These are phyloP conservation scores for Callopanchax toddi DNA, from an alignment of 2,113 vertebrate species.

Conservation along the genomic window DNA sequence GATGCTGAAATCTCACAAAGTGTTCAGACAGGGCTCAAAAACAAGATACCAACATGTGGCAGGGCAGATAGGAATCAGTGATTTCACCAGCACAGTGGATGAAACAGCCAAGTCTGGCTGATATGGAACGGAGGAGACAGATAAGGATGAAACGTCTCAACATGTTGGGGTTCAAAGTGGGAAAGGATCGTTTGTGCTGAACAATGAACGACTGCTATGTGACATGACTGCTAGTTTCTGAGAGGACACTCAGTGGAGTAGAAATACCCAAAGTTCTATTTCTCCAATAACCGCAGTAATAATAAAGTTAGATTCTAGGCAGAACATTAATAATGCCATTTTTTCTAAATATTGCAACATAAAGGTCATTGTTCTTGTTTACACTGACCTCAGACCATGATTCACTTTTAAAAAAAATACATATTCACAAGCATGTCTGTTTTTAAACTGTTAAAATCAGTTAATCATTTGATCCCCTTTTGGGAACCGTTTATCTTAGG, in stretches of 20 bases:
- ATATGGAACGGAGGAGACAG: conserved; percentile 29
- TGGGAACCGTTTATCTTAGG: conserved; percentile 4
- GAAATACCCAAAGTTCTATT: background rate
- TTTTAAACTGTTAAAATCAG: background rate
- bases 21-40: conserved; percentile 11
- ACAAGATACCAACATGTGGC: conserved; percentile 21
- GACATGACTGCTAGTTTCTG: conserved; percentile 7
- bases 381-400: background rate
- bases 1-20: conserved; percentile 21
- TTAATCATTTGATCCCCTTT: background rate
- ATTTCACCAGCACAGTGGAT: conserved; percentile 24
- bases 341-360: too few relatives aligned
- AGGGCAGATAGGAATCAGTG: conserved; percentile 45
- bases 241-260: background rate
- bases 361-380: background rate
- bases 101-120: conserved; percentile 27
- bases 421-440: too few relatives aligned
- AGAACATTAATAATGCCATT: background rate
- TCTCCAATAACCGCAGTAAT: background rate
- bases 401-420: background rate
- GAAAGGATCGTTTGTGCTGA: conserved; percentile 14
- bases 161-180: conserved; percentile 32
- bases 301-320: background rate
- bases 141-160: conserved; percentile 53
- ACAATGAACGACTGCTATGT: conserved; percentile 6